Base-by-base conservation (phyloP, 2,888 invertebrate genomes). In the Pterostichus niger region DNA sequence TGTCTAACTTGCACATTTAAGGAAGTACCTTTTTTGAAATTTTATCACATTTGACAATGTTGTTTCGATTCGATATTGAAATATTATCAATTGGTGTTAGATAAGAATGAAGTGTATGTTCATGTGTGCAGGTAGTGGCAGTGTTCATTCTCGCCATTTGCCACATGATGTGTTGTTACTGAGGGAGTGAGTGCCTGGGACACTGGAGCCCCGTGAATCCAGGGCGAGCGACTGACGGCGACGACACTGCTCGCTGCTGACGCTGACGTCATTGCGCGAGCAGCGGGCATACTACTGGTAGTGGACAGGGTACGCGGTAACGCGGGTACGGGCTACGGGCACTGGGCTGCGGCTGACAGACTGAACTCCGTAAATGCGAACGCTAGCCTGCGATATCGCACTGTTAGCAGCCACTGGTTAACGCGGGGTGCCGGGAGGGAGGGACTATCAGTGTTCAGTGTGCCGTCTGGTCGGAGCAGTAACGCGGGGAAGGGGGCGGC, bases 371-470 rank as follows among this genome's bases (percentile, higher is more conserved):
- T 52, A n/a, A 13, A 35, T 49, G 40, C 40, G n/a, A 46, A 24
- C 24, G 31, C 52, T 11, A 75, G 52, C 52, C 17, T 44, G 64
- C n/a, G 79, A 54, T 79, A 79, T 61, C 33, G 46, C 61, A 13
- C 40, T 40, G 40, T 40, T 40, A 40, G 40, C 40, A 40, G 40
- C 40, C 40, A 40, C 40, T 40, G 40, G 87, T 87, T 86, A 86
- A 87, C 87, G 87, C 88, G 87, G 87, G 85, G 87, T 88, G 6
- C 2, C 24, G 87, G 87, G 87, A 86, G 87, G 87, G 87, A 87
- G 88, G 89, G 88, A 89, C 89, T 89, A 89, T 89, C 89, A 89
- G 88, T 87, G 87, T 81, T 56, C 77, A 54, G 44, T 79, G 61
- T 79, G 79, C 64, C 40, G 79, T 79, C 61, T 64, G 44, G 79